These are phyloP conservation scores for Ailurus styani DNA, from an alignment of 2,113 vertebrate genomes.

Conservation along the genomic window DNA sequence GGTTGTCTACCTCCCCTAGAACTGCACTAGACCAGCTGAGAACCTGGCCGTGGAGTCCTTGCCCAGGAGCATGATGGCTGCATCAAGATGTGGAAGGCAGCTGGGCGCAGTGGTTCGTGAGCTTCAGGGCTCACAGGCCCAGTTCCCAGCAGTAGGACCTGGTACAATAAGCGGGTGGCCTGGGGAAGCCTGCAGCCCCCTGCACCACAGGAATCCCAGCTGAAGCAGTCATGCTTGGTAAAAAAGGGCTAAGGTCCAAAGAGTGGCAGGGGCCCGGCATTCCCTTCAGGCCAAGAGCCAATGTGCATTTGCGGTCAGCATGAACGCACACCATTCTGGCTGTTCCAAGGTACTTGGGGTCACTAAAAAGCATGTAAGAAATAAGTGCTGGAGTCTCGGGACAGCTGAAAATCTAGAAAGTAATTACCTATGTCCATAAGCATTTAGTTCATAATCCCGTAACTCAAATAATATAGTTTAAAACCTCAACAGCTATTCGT, in stretches of 20 bases:
- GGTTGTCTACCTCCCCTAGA: neutral
- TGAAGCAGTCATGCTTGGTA: neutral
- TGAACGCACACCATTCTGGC: neutral
- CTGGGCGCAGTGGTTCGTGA: neutral
- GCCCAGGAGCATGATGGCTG: neutral
- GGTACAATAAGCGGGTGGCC: neutral
- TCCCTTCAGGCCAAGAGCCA: neutral
- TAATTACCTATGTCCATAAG: neutral
- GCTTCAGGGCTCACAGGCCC: neutral
- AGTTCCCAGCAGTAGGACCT: neutral
- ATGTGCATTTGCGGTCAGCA: neutral
- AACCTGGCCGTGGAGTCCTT: neutral
- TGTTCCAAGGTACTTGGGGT: neutral
- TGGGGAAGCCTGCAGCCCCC: neutral
- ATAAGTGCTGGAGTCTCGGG: neutral
- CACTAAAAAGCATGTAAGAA: neutral
- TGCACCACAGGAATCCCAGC: neutral
- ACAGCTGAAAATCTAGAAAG: slow-evolving; percentile 26
- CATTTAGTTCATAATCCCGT: neutral
- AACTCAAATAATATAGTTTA: slow-evolving; percentile 12
- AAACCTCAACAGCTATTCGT: slow-evolving; percentile 28
- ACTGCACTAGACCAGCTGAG: neutral
- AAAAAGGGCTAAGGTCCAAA: neutral
- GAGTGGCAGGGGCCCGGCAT: neutral
- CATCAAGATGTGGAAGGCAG: neutral